A percentile compares a stretch with the other conserved stretches of the same genome.
phyloP scores from a whole-genome alignment of 2,113 vertebrate genomes.

The Suricata suricatta region DNA sequence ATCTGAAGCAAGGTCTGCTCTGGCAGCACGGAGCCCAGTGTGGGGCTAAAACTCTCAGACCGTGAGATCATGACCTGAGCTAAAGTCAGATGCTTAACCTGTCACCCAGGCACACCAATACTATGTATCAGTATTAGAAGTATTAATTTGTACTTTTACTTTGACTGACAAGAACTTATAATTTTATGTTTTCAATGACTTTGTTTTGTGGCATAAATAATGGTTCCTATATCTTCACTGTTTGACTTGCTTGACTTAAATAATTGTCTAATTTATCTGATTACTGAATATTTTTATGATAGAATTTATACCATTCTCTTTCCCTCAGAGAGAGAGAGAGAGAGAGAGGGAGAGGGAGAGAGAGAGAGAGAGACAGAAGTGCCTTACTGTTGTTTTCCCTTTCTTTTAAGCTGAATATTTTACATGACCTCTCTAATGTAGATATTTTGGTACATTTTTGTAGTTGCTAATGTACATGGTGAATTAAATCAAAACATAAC shows the following conservation, averaged over 20 bases:
- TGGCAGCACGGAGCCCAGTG: too few species aligned
- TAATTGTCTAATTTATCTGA: neutral
- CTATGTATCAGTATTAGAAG: neutral
- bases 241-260: neutral
- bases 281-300: slow-evolving; percentile 5
- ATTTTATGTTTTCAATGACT: neutral
- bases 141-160: neutral
- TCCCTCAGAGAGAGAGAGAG: neutral
- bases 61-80: too few species aligned
- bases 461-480: neutral
- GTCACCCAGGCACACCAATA: neutral
- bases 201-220: slow-evolving; percentile 12
- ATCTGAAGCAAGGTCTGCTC: too few species aligned
- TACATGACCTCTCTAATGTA: neutral
- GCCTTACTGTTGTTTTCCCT: neutral
- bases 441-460: neutral
- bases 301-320: neutral
- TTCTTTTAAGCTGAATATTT: neutral
- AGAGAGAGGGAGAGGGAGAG: neutral
- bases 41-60: too few species aligned
- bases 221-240: neutral
- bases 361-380: too few species aligned
- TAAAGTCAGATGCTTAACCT: too few species aligned
- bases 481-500: slow-evolving; percentile 27
- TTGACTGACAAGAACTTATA: neutral